A percentile compares a stretch with the other conserved stretches of the same genome.
Evolutionary conservation across 1,140 invertebrate species (phyloP).

Genomic region (Anadara kagoshimensis): DNA sequence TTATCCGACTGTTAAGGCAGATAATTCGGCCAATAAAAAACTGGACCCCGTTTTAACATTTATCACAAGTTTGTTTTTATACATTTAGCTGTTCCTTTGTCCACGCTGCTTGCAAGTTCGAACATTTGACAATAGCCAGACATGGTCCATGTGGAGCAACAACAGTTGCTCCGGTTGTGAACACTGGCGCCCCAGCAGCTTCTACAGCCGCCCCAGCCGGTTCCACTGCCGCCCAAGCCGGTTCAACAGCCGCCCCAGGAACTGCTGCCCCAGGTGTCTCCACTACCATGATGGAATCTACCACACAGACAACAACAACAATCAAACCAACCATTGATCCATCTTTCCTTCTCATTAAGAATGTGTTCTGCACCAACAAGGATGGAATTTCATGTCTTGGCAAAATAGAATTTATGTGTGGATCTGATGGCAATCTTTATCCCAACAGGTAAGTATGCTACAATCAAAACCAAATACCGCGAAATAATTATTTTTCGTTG

Average conservation of each 20-base stretch:
- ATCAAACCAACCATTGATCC: not conserved
- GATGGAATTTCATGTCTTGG: conserved; percentile 3
- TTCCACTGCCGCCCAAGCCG: not conserved
- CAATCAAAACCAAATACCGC: too few species aligned
- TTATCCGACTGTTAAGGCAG: too few species aligned
- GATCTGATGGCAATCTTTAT: conserved; percentile 4
- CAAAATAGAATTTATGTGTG: not conserved
- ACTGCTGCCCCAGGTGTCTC: not conserved
- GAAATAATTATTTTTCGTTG: too few species aligned
- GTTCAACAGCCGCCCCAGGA: not conserved
- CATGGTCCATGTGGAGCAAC: not conserved
- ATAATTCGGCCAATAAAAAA: too few species aligned
- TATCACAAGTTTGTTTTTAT: not conserved
- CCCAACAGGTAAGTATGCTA: not conserved
- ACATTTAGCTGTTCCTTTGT: conserved; percentile 5
- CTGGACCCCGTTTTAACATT: too few species aligned
- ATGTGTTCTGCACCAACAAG: conserved; percentile 7
- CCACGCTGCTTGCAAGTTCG: conserved; percentile 9
- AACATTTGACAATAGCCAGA: not conserved
- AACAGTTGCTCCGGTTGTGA: too few species aligned
- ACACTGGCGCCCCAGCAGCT: too few species aligned
- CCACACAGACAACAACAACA: not conserved
- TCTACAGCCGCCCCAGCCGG: not conserved
- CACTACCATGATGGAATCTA: not conserved
- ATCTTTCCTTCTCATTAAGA: conserved; percentile 1